Evolutionary conservation across 1,140 invertebrate genomes (phyloP).

Genomic region (Carposina sasakii): DNA sequence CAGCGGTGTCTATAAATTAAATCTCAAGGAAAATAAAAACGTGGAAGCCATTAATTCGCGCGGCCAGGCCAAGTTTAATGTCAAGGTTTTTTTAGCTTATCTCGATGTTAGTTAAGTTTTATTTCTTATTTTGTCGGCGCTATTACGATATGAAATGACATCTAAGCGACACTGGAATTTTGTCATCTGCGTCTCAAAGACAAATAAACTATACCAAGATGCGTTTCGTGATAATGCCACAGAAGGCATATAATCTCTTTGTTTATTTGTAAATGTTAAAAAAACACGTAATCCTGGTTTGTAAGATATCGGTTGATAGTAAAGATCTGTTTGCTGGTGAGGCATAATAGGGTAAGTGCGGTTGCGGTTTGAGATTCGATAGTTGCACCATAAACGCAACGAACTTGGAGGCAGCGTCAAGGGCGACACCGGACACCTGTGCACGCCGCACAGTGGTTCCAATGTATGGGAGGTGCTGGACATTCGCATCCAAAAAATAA

Average conservation of each 20-base stretch:
- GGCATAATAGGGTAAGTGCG: not conserved
- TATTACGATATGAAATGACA: constrained; percentile 54
- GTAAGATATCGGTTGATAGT: too few relatives aligned
- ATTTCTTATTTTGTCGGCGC: constrained; percentile 57
- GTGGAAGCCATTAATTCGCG: constrained; percentile 71
- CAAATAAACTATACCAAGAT: too few relatives aligned
- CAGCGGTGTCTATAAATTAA: constrained; percentile 68
- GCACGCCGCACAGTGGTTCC: too few relatives aligned
- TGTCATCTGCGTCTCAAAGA: too few relatives aligned
- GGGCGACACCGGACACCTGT: constrained; percentile 67
- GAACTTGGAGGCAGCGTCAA: constrained; percentile 59
- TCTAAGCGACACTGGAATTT: constrained; percentile 31
- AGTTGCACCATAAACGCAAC: constrained; percentile 35
- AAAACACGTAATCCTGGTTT: too few relatives aligned
- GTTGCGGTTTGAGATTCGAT: not conserved
- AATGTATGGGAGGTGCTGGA: too few relatives aligned
- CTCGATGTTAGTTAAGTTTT: constrained; percentile 67
- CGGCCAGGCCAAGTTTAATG: constrained; percentile 70
- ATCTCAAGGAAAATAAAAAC: constrained; percentile 72
- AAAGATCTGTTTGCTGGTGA: too few relatives aligned
- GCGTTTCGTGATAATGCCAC: too few relatives aligned
- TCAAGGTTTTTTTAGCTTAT: constrained; percentile 69
- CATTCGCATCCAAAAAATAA: too few relatives aligned
- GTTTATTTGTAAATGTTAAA: too few relatives aligned
- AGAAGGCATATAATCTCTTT: too few relatives aligned